phyloP scores from a whole-genome alignment of 2,797 vertebrate species.

The Molossus alvarezi region DNA sequence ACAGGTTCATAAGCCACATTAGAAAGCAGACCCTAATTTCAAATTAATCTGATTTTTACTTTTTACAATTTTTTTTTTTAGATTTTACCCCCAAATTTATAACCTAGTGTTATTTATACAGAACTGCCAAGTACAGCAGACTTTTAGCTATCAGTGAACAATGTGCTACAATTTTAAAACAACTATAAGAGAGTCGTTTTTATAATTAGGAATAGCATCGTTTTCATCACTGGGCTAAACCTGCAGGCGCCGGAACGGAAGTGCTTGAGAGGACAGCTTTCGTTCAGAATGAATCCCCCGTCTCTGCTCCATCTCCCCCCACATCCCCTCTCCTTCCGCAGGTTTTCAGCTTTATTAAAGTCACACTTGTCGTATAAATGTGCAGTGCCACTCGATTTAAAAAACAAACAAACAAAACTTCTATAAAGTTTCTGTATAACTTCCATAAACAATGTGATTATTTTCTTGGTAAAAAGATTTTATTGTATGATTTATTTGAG shows the following conservation, averaged over 20 bases:
- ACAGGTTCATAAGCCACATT: background rate
- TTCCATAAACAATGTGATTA: background rate
- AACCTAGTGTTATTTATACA: background rate
- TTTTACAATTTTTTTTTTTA: background rate
- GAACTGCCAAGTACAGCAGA: background rate
- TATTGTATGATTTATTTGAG: background rate
- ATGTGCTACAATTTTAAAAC: background rate
- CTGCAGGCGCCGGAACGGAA: background rate
- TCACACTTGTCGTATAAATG: background rate
- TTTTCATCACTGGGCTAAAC: slow-evolving; percentile 13
- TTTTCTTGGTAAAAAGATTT: background rate
- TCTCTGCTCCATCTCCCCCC: background rate
- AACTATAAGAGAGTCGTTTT: background rate
- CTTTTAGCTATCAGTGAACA: slow-evolving; percentile 44
- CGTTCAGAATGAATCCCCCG: background rate
- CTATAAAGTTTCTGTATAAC: background rate
- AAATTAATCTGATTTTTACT: slow-evolving; percentile 47
- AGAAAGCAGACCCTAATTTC: slow-evolving; percentile 31
- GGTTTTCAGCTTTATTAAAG: background rate
- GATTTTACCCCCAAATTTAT: background rate
- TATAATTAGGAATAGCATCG: background rate
- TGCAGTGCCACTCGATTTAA: background rate
- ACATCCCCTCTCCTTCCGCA: background rate
- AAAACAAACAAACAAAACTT: background rate
- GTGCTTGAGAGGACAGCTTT: slow-evolving; percentile 14